Evolutionary conservation across 2,797 vertebrate species (phyloP).

Genomic region (Pampus argenteus): DNA sequence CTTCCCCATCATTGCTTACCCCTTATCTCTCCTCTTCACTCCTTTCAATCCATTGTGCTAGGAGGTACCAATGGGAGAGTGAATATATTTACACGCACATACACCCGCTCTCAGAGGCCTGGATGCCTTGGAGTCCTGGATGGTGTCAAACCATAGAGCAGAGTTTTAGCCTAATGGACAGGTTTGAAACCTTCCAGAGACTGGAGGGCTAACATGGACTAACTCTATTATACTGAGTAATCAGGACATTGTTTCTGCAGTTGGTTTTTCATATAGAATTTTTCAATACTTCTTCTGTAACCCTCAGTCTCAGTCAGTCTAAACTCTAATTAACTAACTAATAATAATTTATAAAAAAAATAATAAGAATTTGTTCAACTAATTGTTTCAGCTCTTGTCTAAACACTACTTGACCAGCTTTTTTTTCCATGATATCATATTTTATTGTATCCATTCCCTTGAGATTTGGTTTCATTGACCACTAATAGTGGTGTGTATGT

Average conservation of each 20-base stretch:
- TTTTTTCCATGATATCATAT: not conserved
- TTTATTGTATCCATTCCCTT: not conserved
- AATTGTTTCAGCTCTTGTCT: no score
- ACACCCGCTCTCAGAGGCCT: not conserved
- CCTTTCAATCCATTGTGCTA: slow-evolving; percentile 72
- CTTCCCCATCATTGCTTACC: slow-evolving; percentile 51
- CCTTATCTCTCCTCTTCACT: slow-evolving; percentile 52
- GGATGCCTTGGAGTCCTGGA: not conserved
- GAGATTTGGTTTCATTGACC: no score
- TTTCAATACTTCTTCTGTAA: not conserved
- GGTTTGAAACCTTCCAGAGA: slow-evolving; percentile 20
- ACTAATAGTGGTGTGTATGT: not conserved
- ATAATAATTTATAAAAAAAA: not conserved
- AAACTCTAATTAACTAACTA: not conserved
- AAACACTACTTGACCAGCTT: no score
- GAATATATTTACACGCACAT: slow-evolving; percentile 45
- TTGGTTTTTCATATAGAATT: not conserved
- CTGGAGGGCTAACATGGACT: not conserved
- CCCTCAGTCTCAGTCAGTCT: not conserved
- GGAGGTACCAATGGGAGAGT: slow-evolving; percentile 45
- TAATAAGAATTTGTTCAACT: no score
- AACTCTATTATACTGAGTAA: not conserved
- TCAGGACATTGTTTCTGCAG: not conserved
- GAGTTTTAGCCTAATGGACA: slow-evolving; percentile 7
- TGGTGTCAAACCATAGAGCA: slow-evolving; percentile 20